Evolutionary conservation across 2,797 vertebrate genomes (phyloP).

Genomic region (Pyrrhura leucotis): DNA sequence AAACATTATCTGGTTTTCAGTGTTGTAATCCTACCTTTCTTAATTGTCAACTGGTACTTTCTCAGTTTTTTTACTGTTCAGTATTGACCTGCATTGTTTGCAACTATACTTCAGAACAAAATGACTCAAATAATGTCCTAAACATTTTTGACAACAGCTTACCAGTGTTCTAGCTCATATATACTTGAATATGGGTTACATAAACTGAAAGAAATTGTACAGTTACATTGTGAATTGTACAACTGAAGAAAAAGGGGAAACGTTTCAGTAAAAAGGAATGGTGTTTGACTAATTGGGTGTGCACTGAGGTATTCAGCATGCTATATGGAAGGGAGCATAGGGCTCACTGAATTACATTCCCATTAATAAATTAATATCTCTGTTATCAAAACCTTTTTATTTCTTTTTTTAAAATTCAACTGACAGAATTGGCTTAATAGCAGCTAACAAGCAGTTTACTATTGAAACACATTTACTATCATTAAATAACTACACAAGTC

Average conservation of each 20-base stretch:
- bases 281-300: not conserved
- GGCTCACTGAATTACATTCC: not conserved
- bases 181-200: not conserved
- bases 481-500: not conserved
- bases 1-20: not conserved
- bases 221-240: not conserved
- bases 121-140: not conserved
- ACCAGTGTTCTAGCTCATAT: not conserved
- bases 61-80: not conserved
- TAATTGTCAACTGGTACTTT: not conserved
- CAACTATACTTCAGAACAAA: not conserved
- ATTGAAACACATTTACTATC: not conserved
- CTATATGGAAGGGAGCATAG: not conserved
- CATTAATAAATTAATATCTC: not conserved
- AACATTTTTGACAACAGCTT: not conserved
- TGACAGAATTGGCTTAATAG: not conserved
- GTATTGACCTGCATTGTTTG: not conserved
- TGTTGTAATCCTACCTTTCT: not conserved
- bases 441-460: not conserved
- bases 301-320: not conserved
- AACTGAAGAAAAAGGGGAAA: not conserved
- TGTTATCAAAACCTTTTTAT: not conserved
- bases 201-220: not conserved
- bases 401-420: not conserved
- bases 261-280: not conserved